Conservation (phyloP, 2,113 vertebrate species). For the Xenopus tropicalis region DNA sequence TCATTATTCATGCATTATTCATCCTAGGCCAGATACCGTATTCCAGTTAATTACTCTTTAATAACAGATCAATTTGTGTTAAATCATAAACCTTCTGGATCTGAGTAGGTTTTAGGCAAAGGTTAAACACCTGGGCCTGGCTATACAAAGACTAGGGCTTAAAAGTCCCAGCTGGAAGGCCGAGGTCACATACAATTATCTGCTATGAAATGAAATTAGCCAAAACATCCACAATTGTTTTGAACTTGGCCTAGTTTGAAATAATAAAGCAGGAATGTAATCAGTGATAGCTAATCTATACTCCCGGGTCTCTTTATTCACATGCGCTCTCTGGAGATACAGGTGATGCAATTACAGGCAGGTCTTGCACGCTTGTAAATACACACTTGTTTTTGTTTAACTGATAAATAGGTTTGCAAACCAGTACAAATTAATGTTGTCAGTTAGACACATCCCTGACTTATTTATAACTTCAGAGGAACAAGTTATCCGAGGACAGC, state of each 20-base stretch:
- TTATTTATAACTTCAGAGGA: conserved; percentile 3
- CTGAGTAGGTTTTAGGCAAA: conserved; percentile 35
- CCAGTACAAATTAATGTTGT: conserved; percentile 30
- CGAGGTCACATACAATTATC: conserved; percentile 43
- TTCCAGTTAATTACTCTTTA: conserved; percentile 36
- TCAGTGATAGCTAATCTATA: conserved; percentile 43
- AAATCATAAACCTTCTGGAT: conserved; percentile 39
- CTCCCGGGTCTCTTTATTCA: conserved; percentile 34
- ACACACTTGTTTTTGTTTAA: conserved; percentile 40
- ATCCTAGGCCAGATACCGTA: conserved; percentile 9
- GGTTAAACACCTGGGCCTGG: conserved; percentile 34
- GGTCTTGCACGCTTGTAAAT: conserved; percentile 41
- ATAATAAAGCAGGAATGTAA: conserved; percentile 43
- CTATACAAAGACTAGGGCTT: conserved; percentile 6
- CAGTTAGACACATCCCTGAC: conserved; percentile 20
- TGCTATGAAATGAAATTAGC: conserved; percentile 37
- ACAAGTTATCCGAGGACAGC: conserved; percentile 11
- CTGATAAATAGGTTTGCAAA: conserved; percentile 41
- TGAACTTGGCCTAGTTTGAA: conserved; percentile 38
- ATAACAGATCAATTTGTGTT: conserved; percentile 38
- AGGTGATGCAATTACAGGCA: conserved; percentile 43
- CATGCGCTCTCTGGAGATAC: conserved; percentile 13
- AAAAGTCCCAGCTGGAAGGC: conserved; percentile 23
- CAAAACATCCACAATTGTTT: conserved; percentile 44
- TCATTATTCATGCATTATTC: no score